Conservation (phyloP, 2,797 vertebrate species). For the Rhincodon typus region DNA sequence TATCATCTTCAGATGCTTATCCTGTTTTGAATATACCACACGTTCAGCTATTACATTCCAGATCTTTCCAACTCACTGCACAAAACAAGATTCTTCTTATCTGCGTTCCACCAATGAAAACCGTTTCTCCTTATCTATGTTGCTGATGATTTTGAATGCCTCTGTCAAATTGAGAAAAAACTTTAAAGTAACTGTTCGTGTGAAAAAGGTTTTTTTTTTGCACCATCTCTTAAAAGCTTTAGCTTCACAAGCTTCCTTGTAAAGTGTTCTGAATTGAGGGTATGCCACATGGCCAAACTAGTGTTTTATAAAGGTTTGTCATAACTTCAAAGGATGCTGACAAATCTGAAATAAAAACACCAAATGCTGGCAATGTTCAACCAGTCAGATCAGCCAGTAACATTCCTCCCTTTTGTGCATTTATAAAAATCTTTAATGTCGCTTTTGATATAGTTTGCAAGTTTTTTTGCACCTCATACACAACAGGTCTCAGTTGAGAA, state of each 20-base stretch:
- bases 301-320: not conserved
- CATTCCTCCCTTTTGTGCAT: too few species aligned
- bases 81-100: not conserved
- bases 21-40: not conserved
- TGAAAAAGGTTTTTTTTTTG: not conserved
- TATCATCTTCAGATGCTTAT: not conserved
- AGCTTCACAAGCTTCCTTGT: not conserved
- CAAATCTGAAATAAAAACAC: not conserved
- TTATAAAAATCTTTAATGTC: not conserved
- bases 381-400: not conserved
- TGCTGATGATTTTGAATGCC: not conserved
- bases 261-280: not conserved
- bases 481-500: not conserved
- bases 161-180: not conserved
- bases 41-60: not conserved
- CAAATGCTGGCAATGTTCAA: not conserved
- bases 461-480: not conserved
- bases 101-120: not conserved
- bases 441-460: not conserved
- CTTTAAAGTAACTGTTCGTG: not conserved
- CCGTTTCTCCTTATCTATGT: not conserved
- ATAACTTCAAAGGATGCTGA: not conserved
- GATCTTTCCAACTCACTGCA: not conserved
- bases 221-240: not conserved
- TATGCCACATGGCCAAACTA: too few species aligned